Conservation (phyloP, 2,113 vertebrate genomes). For the Toxotes chatareus region DNA sequence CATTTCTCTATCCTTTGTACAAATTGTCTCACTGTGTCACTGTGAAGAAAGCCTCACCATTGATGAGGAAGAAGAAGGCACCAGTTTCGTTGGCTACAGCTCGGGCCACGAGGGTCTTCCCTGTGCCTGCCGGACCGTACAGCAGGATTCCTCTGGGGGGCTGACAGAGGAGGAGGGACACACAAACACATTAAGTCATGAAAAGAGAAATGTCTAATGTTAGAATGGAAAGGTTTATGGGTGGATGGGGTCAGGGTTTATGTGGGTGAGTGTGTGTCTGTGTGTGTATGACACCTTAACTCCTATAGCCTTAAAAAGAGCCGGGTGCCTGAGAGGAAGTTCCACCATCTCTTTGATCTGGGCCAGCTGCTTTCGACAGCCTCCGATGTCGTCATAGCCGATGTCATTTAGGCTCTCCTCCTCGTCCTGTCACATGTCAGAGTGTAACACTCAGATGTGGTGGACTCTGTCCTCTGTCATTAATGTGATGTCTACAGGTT, state of each 20-base stretch:
- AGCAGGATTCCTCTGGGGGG: slow-evolving; percentile 84
- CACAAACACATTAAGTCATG: neutral
- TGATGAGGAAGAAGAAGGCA: slow-evolving; percentile 87
- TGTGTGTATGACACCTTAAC: slow-evolving; percentile 87
- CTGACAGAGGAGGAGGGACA: slow-evolving; percentile 59
- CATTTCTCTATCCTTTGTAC: neutral
- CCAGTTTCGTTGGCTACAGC: slow-evolving; percentile 87
- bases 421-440: slow-evolving; percentile 86
- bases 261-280: neutral
- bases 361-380: slow-evolving; percentile 94
- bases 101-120: slow-evolving; percentile 86
- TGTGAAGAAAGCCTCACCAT: slow-evolving; percentile 72
- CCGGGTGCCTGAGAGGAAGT: slow-evolving; percentile 94
- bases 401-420: slow-evolving; percentile 96
- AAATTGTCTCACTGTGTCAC: neutral
- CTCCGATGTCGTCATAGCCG: slow-evolving; percentile 96
- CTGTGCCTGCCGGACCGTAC: slow-evolving; percentile 84
- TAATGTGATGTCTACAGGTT: neutral
- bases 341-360: slow-evolving; percentile 98
- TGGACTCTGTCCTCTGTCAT: neutral
- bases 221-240: neutral
- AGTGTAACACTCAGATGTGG: neutral
- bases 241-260: neutral
- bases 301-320: slow-evolving; percentile 95
- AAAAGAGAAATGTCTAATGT: neutral